phyloP scores from a whole-genome alignment of 2,888 invertebrate genomes.

The Noctua janthina region DNA sequence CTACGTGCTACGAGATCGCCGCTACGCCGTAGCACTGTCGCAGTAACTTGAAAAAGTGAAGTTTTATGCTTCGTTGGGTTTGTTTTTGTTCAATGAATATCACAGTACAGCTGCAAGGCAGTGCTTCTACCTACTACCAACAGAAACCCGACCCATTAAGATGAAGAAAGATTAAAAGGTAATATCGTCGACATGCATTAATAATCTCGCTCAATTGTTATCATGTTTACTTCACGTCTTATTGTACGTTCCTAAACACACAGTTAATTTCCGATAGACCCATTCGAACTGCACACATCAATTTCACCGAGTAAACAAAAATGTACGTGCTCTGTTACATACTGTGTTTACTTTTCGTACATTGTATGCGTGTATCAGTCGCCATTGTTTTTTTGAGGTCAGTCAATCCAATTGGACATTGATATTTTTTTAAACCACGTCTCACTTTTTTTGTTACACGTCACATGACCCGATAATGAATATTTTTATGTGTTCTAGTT shows the following conservation, averaged over 20 bases:
- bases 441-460: slow-evolving; percentile 23
- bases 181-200: slow-evolving; percentile 18
- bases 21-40: slow-evolving; percentile 22
- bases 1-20: slow-evolving; percentile 14
- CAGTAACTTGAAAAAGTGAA: not conserved
- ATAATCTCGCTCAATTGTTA: slow-evolving; percentile 34
- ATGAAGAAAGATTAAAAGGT: slow-evolving; percentile 9
- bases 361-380: slow-evolving; percentile 63
- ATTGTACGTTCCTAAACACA: slow-evolving; percentile 61
- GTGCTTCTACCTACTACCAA: not conserved
- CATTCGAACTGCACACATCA: slow-evolving; percentile 68
- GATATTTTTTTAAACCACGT: slow-evolving; percentile 48
- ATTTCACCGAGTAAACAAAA: slow-evolving; percentile 71
- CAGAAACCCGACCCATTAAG: not conserved
- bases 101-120: not conserved
- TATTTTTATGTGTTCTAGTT: not conserved
- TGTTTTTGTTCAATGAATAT: not conserved
- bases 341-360: slow-evolving; percentile 66
- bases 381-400: slow-evolving; percentile 57
- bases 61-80: not conserved
- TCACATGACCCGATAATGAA: slow-evolving; percentile 21
- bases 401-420: slow-evolving; percentile 37
- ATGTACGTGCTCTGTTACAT: slow-evolving; percentile 64
- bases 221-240: slow-evolving; percentile 50
- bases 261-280: slow-evolving; percentile 68